Base-by-base conservation (phyloP, 2,888 invertebrate species). In the Fabriciana adippe region DNA sequence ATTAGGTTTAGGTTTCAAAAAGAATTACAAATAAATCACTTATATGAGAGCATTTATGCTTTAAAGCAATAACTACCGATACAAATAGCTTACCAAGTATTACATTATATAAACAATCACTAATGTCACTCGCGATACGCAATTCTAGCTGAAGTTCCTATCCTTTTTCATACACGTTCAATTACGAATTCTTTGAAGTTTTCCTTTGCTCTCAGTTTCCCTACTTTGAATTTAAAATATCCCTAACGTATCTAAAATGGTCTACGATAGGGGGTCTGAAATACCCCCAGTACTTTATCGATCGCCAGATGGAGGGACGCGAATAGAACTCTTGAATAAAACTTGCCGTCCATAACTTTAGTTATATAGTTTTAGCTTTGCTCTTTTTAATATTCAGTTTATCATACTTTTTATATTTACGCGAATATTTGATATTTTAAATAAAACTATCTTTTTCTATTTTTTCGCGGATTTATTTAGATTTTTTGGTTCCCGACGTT, bases 151-250 rank as follows among this genome's bases (percentile, higher is more conserved):
- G 35, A 56, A 18, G 45, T 54, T 41, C n/a, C 35, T 60, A 53
- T 41, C n/a, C 35, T 64, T 54, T 54, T 48, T 26, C 59, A 48
- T 31, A 68, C 47, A 51, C 21, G 56, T 69, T 64, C 15, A 31
- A 69, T 69, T 69, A 69, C 35, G 54, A 69, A 66, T 69, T 69
- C 69, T 69, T 69, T 69, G 69, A 69, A 66, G 63, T 69, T 64
- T 56, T 65, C 53, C 59, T 59, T 41, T 63, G 16, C 55, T 16
- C 62, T 21, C 64, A 60, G 47, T 53, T 62, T 57, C 54, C 66
- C 66, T 66, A 57, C 69, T 68, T 60, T 66, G 70, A 71, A 71
- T 71, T 66, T 71, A 65, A 68, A 71, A 66, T 70, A 69, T 66
- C 63, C 56, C 55, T 63, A 63, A 54, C 41, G 45, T 59, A 50